These are phyloP conservation scores for Gallinago nigripennis DNA, from an alignment of 2,797 vertebrate species.

Conservation along the genomic window DNA sequence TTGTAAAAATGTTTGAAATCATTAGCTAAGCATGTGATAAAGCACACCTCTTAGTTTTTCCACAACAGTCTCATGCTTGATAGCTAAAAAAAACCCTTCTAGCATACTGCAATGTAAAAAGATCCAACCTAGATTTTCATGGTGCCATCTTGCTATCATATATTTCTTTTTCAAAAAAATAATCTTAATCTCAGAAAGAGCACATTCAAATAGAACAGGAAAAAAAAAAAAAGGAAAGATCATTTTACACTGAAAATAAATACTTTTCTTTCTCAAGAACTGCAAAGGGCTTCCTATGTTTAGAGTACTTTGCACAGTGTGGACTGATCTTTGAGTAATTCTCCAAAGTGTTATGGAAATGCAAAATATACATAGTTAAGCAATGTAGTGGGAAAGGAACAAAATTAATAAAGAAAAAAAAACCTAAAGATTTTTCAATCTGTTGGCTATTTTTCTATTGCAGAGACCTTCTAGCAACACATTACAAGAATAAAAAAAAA, in stretches of 20 bases:
- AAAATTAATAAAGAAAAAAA: neutral
- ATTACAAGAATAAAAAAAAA: neutral
- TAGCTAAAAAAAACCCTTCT: neutral
- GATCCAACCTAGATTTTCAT: neutral
- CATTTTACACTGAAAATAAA: neutral
- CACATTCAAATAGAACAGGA: neutral
- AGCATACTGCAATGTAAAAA: neutral
- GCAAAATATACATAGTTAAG: neutral
- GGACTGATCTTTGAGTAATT: neutral
- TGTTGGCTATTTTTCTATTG: neutral
- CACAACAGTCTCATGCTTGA: neutral
- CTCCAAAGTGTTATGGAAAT: neutral
- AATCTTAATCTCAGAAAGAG: neutral
- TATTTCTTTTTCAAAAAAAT: neutral
- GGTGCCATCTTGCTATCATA: neutral
- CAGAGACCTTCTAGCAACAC: neutral
- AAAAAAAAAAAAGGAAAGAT: neutral
- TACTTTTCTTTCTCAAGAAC: neutral
- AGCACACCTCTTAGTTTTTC: neutral
- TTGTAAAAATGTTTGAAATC: neutral
- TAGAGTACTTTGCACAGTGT: neutral
- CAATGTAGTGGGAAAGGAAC: neutral
- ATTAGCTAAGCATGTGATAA: neutral
- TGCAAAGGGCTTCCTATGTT: slow-evolving; percentile 2
- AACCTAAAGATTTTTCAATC: neutral